Base-by-base conservation (phyloP, 2,888 invertebrate species). In the Oasisia sp. region DNA sequence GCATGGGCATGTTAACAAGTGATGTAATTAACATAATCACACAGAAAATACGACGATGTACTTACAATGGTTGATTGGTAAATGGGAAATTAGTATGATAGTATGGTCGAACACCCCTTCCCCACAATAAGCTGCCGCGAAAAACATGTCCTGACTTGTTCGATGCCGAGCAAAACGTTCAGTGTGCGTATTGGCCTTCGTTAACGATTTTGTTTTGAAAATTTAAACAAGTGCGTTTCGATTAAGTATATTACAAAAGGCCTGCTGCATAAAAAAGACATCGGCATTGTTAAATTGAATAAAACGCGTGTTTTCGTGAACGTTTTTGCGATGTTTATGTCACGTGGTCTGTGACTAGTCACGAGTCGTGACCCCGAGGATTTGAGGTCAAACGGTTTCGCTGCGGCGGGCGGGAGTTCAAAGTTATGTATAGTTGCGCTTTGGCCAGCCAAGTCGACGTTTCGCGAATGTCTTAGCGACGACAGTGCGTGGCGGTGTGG, bases 71-170 rank as follows among this genome's bases (percentile, higher is more conserved):
- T 19, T 27, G 2, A 74, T n/a, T 74, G 74, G 74, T 19, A 74
- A 74, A 0, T 74, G 74, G 19, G 74, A 19, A 19, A 74, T 27
- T 74, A 74, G 74, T 74, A 4, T 74, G 74, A 74, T n/a, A 27
- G 27, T 74, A 19, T 27, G 74, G 27, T 7, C n/a, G 74, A 27
- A 74, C 74, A 74, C 74, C 74, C 3, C 74, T 19, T 74, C 74
- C 2, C 7, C 74, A 27, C 74, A 74, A 74, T 74, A 74, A 74
- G 74, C 74, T 74, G 74, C 14, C 27, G 27, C 74, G 74, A 74
- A 74, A 74, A 74, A 74, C 74, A 74, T 74, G 74, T 74, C 74
- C n/a, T n/a, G 27, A 74, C 74, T 74, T 74, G 74, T 74, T 74
- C 27, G 50, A 1, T 27, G 74, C 0, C 74, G 14, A 19, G 7